These are phyloP conservation scores for Passerculus sandwichensis DNA, from an alignment of 2,797 vertebrate genomes.

Conservation along the genomic window DNA sequence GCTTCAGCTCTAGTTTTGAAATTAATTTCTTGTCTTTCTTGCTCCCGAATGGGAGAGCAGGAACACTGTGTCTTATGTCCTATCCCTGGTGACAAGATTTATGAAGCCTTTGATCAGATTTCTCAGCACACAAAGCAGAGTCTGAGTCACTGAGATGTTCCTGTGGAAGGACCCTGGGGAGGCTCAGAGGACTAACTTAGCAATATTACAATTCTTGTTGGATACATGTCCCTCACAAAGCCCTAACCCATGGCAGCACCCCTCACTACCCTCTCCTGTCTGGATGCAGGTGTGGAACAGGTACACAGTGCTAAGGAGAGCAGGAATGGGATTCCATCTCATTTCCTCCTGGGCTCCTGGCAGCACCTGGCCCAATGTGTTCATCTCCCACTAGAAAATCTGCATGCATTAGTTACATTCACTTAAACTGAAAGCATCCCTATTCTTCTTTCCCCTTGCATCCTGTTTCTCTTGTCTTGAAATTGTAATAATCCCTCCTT, in stretches of 20 bases:
- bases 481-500: not conserved
- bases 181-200: not conserved
- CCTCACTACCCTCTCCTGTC: not conserved
- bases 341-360: not conserved
- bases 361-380: accelerated
- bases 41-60: not conserved
- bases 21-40: not conserved
- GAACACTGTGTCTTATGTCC: not conserved
- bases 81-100: not conserved
- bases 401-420: not conserved
- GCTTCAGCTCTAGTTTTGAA: not conserved
- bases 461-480: not conserved
- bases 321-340: not conserved
- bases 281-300: not conserved
- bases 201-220: not conserved
- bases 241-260: not conserved
- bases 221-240: not conserved
- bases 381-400: not conserved
- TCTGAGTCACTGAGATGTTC: not conserved
- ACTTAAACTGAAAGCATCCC: not conserved
- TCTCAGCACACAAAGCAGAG: not conserved
- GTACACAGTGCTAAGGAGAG: not conserved
- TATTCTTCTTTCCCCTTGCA: not conserved
- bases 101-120: not conserved
- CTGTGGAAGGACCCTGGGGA: not conserved